Base-by-base conservation (phyloP, 1,140 invertebrate species). In the Cotesia chilonis region DNA sequence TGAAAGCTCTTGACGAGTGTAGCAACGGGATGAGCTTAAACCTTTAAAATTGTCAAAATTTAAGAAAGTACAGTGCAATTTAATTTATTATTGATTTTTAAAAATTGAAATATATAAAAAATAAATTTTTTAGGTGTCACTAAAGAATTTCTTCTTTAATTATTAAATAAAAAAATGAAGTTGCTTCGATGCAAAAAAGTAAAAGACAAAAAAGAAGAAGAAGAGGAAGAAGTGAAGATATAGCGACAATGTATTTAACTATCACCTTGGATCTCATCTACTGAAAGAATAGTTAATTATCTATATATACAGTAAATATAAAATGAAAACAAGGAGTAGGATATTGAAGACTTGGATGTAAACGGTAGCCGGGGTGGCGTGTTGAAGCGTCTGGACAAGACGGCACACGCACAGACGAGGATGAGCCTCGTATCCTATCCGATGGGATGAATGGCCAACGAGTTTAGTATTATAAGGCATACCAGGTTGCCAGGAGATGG, bases 321-420 rank as follows among this genome's bases (percentile, higher is more conserved):
- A 64, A 37, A 64, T 5, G 28, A 47, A 65, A n/a, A 65, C 7
- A 51, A 51, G 14, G 41, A 9, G 17, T 17, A 28, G 63, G 38
- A 51, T 20, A 14, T 20, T 7, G 6, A 54, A 14, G 28, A 28
- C 38, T 17, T 41, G 68, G 74, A 36, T 79, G 80, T 76, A 79
- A 82, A 82, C 80, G 76, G 80, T 81, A 82, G 80, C 76, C 20
- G 47, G 57, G 57, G 55, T 68, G 65, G 17, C 65, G 72, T 82
- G 80, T 80, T 68, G 63, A 57, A 72, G 64, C 70, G 60, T 65
- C 70, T 68, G 72, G 73, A 74, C 72, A 51, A 81, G 79, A 78
- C 72, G 76, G 68, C 74, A 73, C 74, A 72, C 73, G 70, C 72
- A 75, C 28, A 28, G 28, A 28, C 28, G 28, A 28, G 28, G 28